phyloP scores from a whole-genome alignment of 92 coral and sea anemone species.

The Zoanthus sociatus region DNA sequence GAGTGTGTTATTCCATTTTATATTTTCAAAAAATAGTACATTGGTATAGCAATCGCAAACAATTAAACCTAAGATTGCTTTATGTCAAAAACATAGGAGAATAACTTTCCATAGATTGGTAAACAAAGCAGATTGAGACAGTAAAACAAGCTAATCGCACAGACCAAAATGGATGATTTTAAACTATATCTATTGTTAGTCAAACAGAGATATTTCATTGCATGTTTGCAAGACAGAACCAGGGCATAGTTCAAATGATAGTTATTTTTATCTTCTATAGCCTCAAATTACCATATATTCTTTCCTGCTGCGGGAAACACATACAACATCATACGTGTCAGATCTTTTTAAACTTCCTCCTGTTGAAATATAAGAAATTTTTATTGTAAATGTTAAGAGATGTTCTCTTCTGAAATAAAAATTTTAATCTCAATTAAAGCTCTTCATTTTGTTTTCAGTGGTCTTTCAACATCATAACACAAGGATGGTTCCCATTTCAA shows the following conservation, averaged over 20 bases:
- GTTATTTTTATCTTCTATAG: background rate
- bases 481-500: too few species aligned
- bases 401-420: background rate
- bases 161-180: too few species aligned
- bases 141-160: too few species aligned
- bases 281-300: slow-evolving; percentile 27
- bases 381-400: background rate
- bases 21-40: too few species aligned
- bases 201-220: background rate
- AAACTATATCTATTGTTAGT: too few species aligned
- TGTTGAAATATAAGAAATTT: background rate
- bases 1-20: too few species aligned
- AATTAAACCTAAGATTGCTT: too few species aligned
- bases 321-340: slow-evolving; percentile 84
- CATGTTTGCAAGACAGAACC: background rate
- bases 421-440: background rate
- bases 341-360: slow-evolving; percentile 54
- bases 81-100: too few species aligned
- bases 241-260: background rate
- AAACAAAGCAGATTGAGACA: too few species aligned
- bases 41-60: too few species aligned
- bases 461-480: too few species aligned
- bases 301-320: slow-evolving; percentile 53
- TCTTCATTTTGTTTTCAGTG: background rate
- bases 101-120: too few species aligned